A percentile compares a stretch with the other conserved stretches of the same genome.
phyloP scores from a whole-genome alignment of 2,888 invertebrate genomes.

The Seira musarum region DNA sequence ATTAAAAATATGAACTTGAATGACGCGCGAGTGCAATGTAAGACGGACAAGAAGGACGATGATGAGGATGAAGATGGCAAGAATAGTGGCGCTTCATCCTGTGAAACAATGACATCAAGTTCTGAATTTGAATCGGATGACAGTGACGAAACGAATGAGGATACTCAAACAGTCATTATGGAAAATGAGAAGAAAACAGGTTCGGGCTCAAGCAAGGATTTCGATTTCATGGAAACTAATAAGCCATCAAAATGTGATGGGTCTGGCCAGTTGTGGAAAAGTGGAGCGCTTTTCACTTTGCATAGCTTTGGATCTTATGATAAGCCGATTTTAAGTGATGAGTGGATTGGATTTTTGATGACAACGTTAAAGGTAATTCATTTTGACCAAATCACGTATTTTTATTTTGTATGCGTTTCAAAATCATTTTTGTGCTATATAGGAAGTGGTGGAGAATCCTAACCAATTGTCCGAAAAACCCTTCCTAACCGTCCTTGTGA shows the following conservation, averaged over 20 bases:
- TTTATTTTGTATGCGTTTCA: too few relatives aligned
- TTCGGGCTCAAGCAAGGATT: neutral
- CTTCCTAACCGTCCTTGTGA: conserved; percentile 77
- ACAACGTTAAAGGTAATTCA: conserved; percentile 86
- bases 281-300: conserved; percentile 66
- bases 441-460: conserved; percentile 67
- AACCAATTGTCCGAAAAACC: conserved; percentile 69
- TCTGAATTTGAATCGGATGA: conserved; percentile 56
- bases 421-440: conserved; percentile 15
- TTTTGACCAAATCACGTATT: too few relatives aligned
- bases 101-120: conserved; percentile 63
- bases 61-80: neutral
- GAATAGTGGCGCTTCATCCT: conserved; percentile 54
- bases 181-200: conserved; percentile 18
- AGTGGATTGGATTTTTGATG: conserved; percentile 89
- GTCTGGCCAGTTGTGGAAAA: conserved; percentile 56
- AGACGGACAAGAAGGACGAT: too few relatives aligned
- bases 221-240: conserved; percentile 4
- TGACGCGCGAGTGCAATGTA: too few relatives aligned
- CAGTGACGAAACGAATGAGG: conserved; percentile 55
- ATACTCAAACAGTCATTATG: conserved; percentile 36
- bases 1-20: too few relatives aligned
- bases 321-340: conserved; percentile 84
- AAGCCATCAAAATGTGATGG: conserved; percentile 33
- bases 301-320: conserved; percentile 70